Conservation (phyloP, 1,140 invertebrate species). For the Diplogasteroides magnus region DNA sequence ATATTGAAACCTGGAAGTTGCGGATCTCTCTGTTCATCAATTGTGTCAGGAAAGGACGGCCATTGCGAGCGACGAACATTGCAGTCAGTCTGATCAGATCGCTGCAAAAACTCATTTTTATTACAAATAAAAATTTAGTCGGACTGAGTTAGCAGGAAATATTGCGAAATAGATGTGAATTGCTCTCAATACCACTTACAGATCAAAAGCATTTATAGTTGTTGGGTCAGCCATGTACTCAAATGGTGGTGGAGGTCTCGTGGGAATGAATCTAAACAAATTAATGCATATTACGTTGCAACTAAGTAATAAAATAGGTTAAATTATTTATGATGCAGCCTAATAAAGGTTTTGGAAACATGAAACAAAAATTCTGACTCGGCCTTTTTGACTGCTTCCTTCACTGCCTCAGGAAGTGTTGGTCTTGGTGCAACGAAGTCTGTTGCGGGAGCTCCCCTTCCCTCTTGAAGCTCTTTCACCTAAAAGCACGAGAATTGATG, state of each 20-base stretch:
- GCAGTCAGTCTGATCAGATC: slow-evolving; percentile 97
- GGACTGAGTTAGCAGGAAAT: not conserved
- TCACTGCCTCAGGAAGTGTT: slow-evolving; percentile 76
- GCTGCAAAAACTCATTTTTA: slow-evolving; percentile 64
- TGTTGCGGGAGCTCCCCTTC: slow-evolving; percentile 30
- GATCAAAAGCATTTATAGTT: slow-evolving; percentile 93
- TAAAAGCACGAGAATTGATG: slow-evolving; percentile 26
- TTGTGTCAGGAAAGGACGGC: slow-evolving; percentile 91
- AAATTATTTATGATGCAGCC: not conserved
- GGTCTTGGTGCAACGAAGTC: slow-evolving; percentile 63
- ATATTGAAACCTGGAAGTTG: too few relatives aligned
- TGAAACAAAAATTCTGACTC: slow-evolving; percentile 57
- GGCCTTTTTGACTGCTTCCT: slow-evolving; percentile 70
- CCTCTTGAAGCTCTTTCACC: slow-evolving; percentile 36
- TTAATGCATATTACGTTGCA: too few relatives aligned
- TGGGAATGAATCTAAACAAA: slow-evolving; percentile 69
- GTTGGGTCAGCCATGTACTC: slow-evolving; percentile 97
- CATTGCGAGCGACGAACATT: slow-evolving; percentile 96
- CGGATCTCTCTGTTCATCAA: slow-evolving; percentile 98
- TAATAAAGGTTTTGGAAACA: not conserved
- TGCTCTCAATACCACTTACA: slow-evolving; percentile 73
- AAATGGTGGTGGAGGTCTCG: slow-evolving; percentile 88
- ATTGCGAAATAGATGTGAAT: slow-evolving; percentile 9
- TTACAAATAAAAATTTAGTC: not conserved
- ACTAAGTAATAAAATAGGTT: too few relatives aligned